phyloP scores from a whole-genome alignment of 2,113 vertebrate species.

The Argyrosomus japonicus region DNA sequence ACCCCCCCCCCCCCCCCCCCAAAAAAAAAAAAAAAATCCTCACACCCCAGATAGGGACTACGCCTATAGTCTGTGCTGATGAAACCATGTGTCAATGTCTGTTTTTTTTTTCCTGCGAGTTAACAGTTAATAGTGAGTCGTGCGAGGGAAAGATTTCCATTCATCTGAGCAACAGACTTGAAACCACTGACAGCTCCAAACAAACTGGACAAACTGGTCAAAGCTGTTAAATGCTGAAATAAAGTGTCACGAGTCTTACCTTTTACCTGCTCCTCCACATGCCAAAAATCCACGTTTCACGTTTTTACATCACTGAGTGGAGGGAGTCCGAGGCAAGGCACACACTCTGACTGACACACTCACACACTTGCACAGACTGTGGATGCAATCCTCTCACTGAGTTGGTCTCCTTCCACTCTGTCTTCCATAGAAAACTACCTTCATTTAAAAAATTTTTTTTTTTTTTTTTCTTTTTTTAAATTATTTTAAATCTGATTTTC shows the following conservation, averaged over 20 bases:
- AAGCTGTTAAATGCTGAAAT: not conserved
- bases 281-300: slow-evolving; percentile 73
- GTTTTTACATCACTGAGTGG: slow-evolving; percentile 69
- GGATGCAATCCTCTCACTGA: slow-evolving; percentile 60
- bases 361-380: slow-evolving; percentile 47
- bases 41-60: slow-evolving; percentile 40
- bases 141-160: not conserved
- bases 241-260: slow-evolving; percentile 69
- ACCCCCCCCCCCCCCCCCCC: not conserved
- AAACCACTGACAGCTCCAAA: not conserved
- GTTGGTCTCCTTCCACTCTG: slow-evolving; percentile 54
- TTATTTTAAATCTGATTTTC: not conserved
- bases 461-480: not conserved
- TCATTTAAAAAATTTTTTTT: not conserved
- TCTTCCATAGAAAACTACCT: slow-evolving; percentile 36
- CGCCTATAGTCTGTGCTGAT: slow-evolving; percentile 66
- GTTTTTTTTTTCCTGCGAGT: slow-evolving; percentile 24
- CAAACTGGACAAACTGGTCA: not conserved
- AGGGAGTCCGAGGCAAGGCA: slow-evolving; percentile 53
- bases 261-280: slow-evolving; percentile 73
- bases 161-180: slow-evolving; percentile 24
- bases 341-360: slow-evolving; percentile 34
- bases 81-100: slow-evolving; percentile 68
- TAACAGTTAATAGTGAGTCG: slow-evolving; percentile 37
- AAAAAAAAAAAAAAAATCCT: not conserved